These are phyloP conservation scores for Megaceryle alcyon DNA, from an alignment of 2,797 vertebrate species.

Conservation along the genomic window DNA sequence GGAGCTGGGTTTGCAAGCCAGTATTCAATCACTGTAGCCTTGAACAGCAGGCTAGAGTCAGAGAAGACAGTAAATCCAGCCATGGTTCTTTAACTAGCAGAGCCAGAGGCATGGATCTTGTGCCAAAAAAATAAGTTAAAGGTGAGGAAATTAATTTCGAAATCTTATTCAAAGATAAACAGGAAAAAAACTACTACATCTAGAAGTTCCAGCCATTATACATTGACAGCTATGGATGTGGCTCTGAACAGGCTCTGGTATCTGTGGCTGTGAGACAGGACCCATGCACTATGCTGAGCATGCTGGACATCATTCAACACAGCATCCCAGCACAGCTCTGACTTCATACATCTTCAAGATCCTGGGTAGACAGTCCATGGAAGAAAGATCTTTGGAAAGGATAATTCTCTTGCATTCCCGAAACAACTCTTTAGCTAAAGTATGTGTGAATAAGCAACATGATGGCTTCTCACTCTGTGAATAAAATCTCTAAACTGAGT, in stretches of 20 bases:
- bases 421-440: background rate
- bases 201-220: background rate
- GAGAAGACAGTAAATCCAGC: slow-evolving; percentile 66
- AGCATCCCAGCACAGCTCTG: background rate
- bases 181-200: background rate
- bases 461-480: background rate
- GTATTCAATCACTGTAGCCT: slow-evolving; percentile 70
- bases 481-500: background rate
- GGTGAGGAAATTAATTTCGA: slow-evolving; percentile 25
- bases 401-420: background rate
- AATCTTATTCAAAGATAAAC: slow-evolving; percentile 40
- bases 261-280: background rate
- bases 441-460: background rate
- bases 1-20: slow-evolving; percentile 59
- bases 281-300: background rate
- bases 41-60: slow-evolving; percentile 70
- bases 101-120: slow-evolving; percentile 52
- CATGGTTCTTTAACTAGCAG: slow-evolving; percentile 45
- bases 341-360: background rate
- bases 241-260: background rate
- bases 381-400: background rate
- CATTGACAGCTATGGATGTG: background rate
- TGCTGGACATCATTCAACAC: background rate
- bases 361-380: background rate
- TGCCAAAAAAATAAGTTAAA: slow-evolving; percentile 51